A percentile compares a stretch with the other conserved stretches of the same genome.
Evolutionary conservation across 2,888 invertebrate species (phyloP).

Genomic region (Amorpha juglandis): DNA sequence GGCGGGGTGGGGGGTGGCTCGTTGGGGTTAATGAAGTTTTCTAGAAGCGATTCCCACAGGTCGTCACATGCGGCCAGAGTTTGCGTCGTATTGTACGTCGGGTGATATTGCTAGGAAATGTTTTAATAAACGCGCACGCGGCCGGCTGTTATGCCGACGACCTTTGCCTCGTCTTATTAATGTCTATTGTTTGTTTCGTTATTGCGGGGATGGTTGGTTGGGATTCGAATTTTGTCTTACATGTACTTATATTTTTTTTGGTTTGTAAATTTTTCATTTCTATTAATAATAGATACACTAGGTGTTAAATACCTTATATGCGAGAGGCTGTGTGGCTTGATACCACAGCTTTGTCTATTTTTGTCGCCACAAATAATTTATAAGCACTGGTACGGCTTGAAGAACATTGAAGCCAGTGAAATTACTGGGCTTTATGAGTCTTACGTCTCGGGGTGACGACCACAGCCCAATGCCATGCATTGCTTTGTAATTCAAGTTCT

Average conservation of each 20-base stretch:
- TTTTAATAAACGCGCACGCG: constrained; percentile 83
- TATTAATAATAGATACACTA: too few species aligned
- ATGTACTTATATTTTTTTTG: not conserved
- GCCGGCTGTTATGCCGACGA: constrained; percentile 57
- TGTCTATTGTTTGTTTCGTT: constrained; percentile 82
- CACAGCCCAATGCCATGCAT: too few species aligned
- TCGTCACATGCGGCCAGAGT: constrained; percentile 82
- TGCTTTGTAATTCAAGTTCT: too few species aligned
- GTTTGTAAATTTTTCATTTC: too few species aligned
- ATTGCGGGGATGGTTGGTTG: constrained; percentile 52
- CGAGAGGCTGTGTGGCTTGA: too few species aligned
- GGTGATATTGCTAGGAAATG: constrained; percentile 81
- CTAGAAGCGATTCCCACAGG: constrained; percentile 84
- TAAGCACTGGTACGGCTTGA: too few species aligned
- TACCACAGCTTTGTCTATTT: too few species aligned
- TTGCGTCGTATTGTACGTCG: constrained; percentile 80
- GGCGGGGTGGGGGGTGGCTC: constrained; percentile 36
- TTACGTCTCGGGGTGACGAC: too few species aligned
- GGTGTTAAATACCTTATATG: too few species aligned
- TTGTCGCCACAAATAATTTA: too few species aligned
- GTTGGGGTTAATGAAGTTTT: constrained; percentile 84
- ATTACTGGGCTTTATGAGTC: too few species aligned
- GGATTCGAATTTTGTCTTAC: constrained; percentile 1
- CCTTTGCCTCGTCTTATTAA: constrained; percentile 77
- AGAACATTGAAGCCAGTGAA: too few species aligned